Conservation (phyloP, 2,797 vertebrate species). For the Chiroxiphia lanceolata region DNA sequence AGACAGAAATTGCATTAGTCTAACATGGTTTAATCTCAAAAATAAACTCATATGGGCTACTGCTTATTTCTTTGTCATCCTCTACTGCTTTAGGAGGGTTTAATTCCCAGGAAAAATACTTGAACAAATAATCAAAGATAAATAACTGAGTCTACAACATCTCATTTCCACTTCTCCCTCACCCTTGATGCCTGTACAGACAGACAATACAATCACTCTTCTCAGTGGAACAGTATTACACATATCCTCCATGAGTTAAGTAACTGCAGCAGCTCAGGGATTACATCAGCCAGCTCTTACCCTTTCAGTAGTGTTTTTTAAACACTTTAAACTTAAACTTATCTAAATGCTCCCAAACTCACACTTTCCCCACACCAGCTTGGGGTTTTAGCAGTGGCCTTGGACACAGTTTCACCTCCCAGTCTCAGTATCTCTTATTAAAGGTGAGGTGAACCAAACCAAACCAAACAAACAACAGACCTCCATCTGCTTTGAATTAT, state of each 20-base stretch:
- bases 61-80: background rate
- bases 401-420: background rate
- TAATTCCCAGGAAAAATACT: background rate
- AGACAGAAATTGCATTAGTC: background rate
- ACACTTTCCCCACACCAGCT: background rate
- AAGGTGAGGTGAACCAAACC: background rate
- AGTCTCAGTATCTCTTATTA: background rate
- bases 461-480: background rate
- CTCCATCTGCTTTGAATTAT: background rate
- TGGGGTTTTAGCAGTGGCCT: background rate
- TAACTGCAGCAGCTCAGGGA: background rate
- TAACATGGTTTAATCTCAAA: background rate
- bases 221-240: background rate
- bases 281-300: slow-evolving; percentile 13
- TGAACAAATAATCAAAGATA: background rate
- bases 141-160: background rate
- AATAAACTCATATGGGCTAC: background rate
- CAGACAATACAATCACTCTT: background rate
- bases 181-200: background rate
- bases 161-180: background rate
- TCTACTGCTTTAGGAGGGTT: background rate
- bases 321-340: background rate
- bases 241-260: background rate
- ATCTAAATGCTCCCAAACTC: background rate
- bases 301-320: background rate